Base-by-base conservation (phyloP, 2,113 vertebrate genomes). In the Corvus moneduloides region DNA sequence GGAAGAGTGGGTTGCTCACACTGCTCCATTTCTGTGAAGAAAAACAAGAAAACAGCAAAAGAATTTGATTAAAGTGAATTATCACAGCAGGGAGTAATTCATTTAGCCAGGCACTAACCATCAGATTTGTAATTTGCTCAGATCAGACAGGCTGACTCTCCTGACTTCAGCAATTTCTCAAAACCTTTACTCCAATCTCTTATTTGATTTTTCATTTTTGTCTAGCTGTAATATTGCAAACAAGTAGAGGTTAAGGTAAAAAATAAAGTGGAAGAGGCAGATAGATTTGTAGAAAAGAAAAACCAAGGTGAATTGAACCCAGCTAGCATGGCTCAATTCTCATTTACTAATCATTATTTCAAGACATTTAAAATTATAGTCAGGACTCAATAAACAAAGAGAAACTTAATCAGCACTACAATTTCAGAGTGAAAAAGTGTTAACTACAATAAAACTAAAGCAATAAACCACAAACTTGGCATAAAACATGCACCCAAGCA, bases 1-100 rank as follows among this genome's bases (percentile, higher is more conserved):
- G 98, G 97, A 99, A 99, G 61, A 99, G 98, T 1, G 99, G 99
- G 93, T 99, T 99, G 98, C 98, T 99, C 85, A 99, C 99, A 13
- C 99, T 99, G 96, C 98, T 98, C 99, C 99, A 99, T 92, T 99
- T 99, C 99, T 99, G 88, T 61, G 84, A 94, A 79, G 78, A 48
- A 73, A 82, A 74, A 87, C 32, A 78, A 54, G 9, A 81, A 49
- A 62, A 21, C 17, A 73, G 39, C 4, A 81, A 41, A 58, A 11
- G 7, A 61, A 63, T 81, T 52, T 51, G 22, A 85, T 28, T 59
- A 27, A 79, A 37, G 12, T n/a, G 28, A 59, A 22, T 67, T 23
- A 66, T n/a, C 64, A 82, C 32, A 88, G 61, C 11, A 94, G 35
- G 24, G 33, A 66, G 21, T 35, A 43, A 89, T 55, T 84, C 28